Evolutionary conservation across 2,797 vertebrate species (phyloP).

Genomic region (Semotilus atromaculatus): DNA sequence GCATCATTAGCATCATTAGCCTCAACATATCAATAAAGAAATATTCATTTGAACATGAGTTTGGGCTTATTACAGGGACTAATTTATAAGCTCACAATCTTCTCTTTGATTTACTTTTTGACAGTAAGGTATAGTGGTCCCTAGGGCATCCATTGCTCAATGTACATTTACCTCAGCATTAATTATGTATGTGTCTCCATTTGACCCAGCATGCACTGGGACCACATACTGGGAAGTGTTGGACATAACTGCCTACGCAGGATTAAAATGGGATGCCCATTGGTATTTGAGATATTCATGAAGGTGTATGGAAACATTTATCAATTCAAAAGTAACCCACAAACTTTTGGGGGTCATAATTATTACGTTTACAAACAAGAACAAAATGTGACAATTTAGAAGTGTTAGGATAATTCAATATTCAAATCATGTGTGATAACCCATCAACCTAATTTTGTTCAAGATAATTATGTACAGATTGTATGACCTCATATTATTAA

Average conservation of each 20-base stretch:
- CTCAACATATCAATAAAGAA: background rate
- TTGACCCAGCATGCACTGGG: slow-evolving; percentile 61
- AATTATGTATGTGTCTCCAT: slow-evolving; percentile 71
- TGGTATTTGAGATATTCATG: background rate
- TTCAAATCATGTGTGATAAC: background rate
- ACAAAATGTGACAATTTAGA: background rate
- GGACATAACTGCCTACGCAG: slow-evolving; percentile 33
- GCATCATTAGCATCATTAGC: background rate
- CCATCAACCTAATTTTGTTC: background rate
- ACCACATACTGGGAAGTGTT: slow-evolving; percentile 54
- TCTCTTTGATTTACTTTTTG: slow-evolving; percentile 16
- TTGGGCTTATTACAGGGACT: background rate
- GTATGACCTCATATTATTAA: background rate
- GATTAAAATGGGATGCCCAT: background rate
- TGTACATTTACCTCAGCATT: slow-evolving; percentile 67
- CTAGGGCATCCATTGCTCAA: slow-evolving; percentile 58
- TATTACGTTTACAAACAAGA: background rate
- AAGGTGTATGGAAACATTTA: background rate
- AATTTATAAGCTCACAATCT: slow-evolving; percentile 1
- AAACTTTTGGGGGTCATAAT: background rate
- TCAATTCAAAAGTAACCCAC: slow-evolving; percentile 1
- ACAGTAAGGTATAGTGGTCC: slow-evolving; percentile 55
- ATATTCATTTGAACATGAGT: background rate
- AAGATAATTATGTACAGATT: background rate
- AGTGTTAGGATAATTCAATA: background rate